Evolutionary conservation across 2,888 invertebrate genomes (phyloP), one percentile per base, ranked within the genome.

Genomic region (Amphipoea lucens): DNA sequence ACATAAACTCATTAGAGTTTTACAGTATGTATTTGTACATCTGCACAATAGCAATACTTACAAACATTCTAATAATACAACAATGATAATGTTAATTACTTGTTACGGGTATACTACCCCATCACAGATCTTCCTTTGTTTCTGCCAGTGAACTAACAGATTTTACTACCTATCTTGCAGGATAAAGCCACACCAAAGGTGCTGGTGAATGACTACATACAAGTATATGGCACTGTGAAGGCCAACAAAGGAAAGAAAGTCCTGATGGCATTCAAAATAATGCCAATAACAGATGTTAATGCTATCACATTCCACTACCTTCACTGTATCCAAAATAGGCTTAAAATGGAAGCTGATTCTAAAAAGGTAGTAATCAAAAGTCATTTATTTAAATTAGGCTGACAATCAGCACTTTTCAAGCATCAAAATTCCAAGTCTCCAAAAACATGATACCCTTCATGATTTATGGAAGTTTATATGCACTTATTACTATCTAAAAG

Each of bases 271-370:
- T 97, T 97, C 84, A 97, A 97, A 93, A 96, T 97, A 83, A 94
- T 94, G 86, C 96, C 96, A 23, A 86, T 97, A 63, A 95, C 93
- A 65, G 96, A 97, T 93, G 92, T 95, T 1, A 97, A 97, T 91
- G 95, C 94, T 23, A 96, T 97, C n/a, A 97, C 96, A 91, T 97
- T 96, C 91, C 97, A 97, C 87, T 97, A 97, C 87, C 90, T 97
- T 62, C 97, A 96, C 78, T 97, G 97, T 83, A 96, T 97, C 70
- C 94, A 96, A 87, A 97, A 96, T 88, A 97, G 95, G 88, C 93
- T 97, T 0, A 96, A 96, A 92, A 96, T 97, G 96, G 96, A 97
- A 90, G 95, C 95, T 5, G 95, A 96, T 81, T 95, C 96, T 23
- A 97, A 96, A 85, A 97, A 97, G 94, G 97, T 97, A 60, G 57